These are phyloP conservation scores for Tenthredo mesomela DNA, from an alignment of 2,888 invertebrate species.

Conservation along the genomic window DNA sequence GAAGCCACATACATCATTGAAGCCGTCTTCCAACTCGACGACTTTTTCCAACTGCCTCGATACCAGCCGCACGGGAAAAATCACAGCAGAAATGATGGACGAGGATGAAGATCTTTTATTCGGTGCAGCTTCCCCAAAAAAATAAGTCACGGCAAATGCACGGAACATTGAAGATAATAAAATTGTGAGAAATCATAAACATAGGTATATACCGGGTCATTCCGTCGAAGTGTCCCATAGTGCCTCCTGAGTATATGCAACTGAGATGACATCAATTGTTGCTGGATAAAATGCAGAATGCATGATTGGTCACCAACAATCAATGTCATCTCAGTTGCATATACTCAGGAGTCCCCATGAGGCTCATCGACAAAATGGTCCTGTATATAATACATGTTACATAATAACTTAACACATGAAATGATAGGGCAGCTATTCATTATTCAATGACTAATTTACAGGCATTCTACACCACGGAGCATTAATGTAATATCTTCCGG, in stretches of 20 bases:
- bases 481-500: slow-evolving; percentile 12
- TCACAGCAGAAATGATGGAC: slow-evolving; percentile 12
- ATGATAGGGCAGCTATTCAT: neutral
- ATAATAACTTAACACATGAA: neutral
- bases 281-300: slow-evolving; percentile 12
- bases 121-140: slow-evolving; percentile 5
- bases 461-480: slow-evolving; percentile 9
- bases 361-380: slow-evolving; percentile 1
- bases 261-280: slow-evolving; percentile 9
- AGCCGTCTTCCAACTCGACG: slow-evolving; percentile 19
- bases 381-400: neutral
- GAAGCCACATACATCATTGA: slow-evolving; percentile 14
- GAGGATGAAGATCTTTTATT: neutral
- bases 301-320: slow-evolving; percentile 4
- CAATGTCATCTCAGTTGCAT: slow-evolving; percentile 7
- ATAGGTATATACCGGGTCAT: neutral
- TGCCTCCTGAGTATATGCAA: slow-evolving; percentile 1
- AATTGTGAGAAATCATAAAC: neutral
- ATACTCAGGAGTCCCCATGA: slow-evolving; percentile 9
- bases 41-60: slow-evolving; percentile 9
- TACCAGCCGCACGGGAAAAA: slow-evolving; percentile 4
- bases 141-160: slow-evolving; percentile 8
- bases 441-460: neutral
- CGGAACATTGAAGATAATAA: slow-evolving; percentile 12
- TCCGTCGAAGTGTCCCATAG: neutral